phyloP scores from a whole-genome alignment of 2,797 vertebrate species.

The Setipinna tenuifilis region DNA sequence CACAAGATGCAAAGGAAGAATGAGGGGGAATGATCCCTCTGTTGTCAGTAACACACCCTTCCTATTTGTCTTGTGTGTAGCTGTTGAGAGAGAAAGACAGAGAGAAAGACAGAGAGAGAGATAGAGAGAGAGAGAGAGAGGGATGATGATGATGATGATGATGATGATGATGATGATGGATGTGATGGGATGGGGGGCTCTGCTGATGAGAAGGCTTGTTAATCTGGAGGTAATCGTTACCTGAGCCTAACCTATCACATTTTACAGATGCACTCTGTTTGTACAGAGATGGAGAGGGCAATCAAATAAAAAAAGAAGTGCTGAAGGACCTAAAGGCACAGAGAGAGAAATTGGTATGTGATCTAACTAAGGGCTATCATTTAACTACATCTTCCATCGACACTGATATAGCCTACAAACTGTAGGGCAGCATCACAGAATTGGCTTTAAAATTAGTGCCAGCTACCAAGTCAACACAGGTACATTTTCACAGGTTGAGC shows the following conservation, averaged over 20 bases:
- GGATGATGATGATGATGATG: not conserved
- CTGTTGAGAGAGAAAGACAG: not conserved
- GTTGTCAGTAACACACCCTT: conserved; percentile 49
- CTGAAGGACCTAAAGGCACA: too few relatives aligned
- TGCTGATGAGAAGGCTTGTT: not conserved
- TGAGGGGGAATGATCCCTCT: conserved; percentile 46
- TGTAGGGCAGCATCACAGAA: too few relatives aligned
- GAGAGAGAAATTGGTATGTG: too few relatives aligned
- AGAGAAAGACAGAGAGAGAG: not conserved
- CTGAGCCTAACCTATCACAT: not conserved
- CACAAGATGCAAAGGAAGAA: conserved; percentile 32
- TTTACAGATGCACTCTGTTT: not conserved
- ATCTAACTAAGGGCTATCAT: too few relatives aligned
- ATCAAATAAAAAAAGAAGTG: too few relatives aligned
- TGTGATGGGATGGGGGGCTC: too few relatives aligned
- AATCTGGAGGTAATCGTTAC: not conserved
- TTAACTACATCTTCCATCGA: too few relatives aligned
- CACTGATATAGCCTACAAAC: too few relatives aligned
- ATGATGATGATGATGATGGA: too few relatives aligned
- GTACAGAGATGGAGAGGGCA: not conserved
- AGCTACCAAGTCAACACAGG: too few relatives aligned
- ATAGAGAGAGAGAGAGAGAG: conserved; percentile 30
- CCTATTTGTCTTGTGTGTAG: conserved; percentile 45
- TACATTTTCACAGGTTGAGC: too few relatives aligned
- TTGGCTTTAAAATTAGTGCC: too few relatives aligned